Base-by-base conservation (phyloP, 2,888 invertebrate genomes). In the Caenorhabditis becei region DNA sequence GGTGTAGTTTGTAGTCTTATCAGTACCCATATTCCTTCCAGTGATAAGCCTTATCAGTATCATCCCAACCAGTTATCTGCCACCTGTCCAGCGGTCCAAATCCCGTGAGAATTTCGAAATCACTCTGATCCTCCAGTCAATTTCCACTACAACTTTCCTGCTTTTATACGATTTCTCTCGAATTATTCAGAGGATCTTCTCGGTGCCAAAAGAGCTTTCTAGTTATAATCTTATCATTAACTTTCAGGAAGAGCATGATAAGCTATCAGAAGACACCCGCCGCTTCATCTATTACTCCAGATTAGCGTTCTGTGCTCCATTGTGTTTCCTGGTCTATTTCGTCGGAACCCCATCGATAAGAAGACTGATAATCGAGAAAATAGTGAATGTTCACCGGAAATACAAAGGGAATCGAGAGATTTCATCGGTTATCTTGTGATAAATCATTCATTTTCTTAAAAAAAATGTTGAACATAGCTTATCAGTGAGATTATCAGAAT, bases 291-390 rank as follows among this genome's bases (percentile, higher is more conserved):
- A 23, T 35, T 51, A 65, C 49, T 35, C 35, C 14, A 28, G 65
- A 51, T 32, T 65, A 1, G 28, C 65, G 1, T 18, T 51, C 1
- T 49, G 49, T 16, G 49, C 65, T n/a, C 2, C 51, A 2, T 28
- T 65, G 26, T 28, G 41, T 49, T 65, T 65, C 51, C 26, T 51
- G 11, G 65, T 65, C 1, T 65, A 51, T 51, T 65, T 65, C 18
- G 51, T 65, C 2, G 65, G 41, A 8, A 35, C 35, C 10, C 65
- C 65, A 20, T 44, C 62, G 4, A 10, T 32, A 4, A 32, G 32
- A 32, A 32, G 10, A 32, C 32, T 32, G 32, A 32, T 32, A 32
- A 4, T 32, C 10, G 32, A 32, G 4, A 4, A 32, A 32, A 10
- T 32, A 32, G 4, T 10, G 4, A 32, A 10, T 10, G 10, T 32